Conservation (phyloP, 2,888 invertebrate species). For the Aphodius sticticus region DNA sequence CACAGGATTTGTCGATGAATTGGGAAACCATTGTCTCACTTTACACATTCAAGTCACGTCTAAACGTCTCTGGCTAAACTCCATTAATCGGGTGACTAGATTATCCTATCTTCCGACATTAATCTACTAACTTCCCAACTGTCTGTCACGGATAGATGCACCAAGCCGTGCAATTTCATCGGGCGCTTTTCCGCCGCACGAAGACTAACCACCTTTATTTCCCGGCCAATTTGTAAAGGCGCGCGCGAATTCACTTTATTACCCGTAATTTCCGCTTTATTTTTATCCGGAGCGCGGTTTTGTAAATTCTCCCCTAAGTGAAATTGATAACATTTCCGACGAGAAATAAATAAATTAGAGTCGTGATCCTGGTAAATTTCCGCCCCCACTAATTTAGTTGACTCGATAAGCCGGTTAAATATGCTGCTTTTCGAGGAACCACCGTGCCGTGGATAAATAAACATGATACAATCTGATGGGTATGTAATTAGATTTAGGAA, state of each 20-base stretch:
- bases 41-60: neutral
- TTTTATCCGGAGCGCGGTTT: slow-evolving; percentile 19
- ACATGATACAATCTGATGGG: neutral
- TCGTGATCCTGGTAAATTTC: slow-evolving; percentile 16
- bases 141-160: slow-evolving; percentile 23
- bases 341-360: slow-evolving; percentile 30
- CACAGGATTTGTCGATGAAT: neutral
- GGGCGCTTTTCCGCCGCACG: slow-evolving; percentile 12
- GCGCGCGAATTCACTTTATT: slow-evolving; percentile 8
- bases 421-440: neutral
- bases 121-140: slow-evolving; percentile 5
- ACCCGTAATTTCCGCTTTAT: slow-evolving; percentile 25
- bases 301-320: slow-evolving; percentile 25
- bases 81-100: slow-evolving; percentile 4
- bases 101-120: neutral
- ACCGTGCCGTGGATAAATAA: neutral
- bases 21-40: neutral
- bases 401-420: slow-evolving; percentile 4
- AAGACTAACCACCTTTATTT: slow-evolving; percentile 4
- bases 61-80: neutral
- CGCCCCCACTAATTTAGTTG: neutral
- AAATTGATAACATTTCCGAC: slow-evolving; percentile 29
- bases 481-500: neutral
- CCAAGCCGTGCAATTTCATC: slow-evolving; percentile 11
- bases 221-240: neutral